Conservation (phyloP, 2,797 vertebrate species). For the Psittacula derbiana region DNA sequence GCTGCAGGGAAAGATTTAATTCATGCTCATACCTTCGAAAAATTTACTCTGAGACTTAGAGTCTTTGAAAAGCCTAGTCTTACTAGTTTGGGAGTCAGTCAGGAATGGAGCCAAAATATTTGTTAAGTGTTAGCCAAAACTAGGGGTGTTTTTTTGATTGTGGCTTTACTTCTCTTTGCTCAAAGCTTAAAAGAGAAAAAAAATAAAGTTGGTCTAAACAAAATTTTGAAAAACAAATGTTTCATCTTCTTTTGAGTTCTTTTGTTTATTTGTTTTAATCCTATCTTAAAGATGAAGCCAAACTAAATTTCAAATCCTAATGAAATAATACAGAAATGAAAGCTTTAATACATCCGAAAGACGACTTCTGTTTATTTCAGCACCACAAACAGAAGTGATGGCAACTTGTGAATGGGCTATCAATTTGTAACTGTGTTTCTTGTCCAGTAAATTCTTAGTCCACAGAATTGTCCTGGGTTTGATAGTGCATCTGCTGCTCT, state of each 20-base stretch:
- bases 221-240: neutral
- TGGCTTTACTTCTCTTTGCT: neutral
- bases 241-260: neutral
- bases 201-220: neutral
- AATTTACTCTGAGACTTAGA: neutral
- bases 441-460: neutral
- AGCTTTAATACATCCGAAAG: neutral
- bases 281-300: neutral
- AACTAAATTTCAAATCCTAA: neutral
- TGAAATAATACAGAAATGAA: neutral
- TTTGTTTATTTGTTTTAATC: neutral
- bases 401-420: neutral
- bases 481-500: neutral
- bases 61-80: neutral
- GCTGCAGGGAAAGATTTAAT: neutral
- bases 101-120: neutral
- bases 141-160: accelerated
- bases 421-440: neutral
- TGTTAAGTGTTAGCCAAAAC: neutral
- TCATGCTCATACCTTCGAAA: neutral
- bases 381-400: neutral
- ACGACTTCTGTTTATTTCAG: neutral
- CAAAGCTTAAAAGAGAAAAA: neutral
- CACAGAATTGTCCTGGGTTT: neutral
- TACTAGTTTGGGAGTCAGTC: neutral